These are phyloP conservation scores for Actinernus sp. DNA, from an alignment of 92 coral and sea anemone species.

Conservation along the genomic window DNA sequence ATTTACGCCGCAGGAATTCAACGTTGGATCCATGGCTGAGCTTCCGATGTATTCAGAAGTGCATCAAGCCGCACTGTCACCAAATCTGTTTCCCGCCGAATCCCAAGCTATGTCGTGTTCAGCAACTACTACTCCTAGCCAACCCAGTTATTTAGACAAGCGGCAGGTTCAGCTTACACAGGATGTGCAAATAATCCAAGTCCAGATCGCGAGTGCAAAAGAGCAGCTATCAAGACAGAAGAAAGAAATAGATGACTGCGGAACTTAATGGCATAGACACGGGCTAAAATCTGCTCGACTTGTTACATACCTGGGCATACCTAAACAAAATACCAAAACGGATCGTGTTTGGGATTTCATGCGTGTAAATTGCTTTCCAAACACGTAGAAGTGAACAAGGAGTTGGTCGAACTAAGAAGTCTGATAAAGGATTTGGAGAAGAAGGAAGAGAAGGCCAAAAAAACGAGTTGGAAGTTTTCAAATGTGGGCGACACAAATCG, in stretches of 20 bases:
- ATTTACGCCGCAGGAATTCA: too few relatives aligned
- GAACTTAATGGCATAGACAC: too few relatives aligned
- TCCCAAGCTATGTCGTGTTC: too few relatives aligned
- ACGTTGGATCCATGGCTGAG: too few relatives aligned
- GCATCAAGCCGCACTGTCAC: too few relatives aligned
- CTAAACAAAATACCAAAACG: constrained; percentile 13
- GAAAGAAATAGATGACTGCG: constrained; percentile 10
- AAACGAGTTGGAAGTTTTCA: constrained; percentile 15
- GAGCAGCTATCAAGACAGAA: constrained; percentile 6
- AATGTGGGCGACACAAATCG: constrained; percentile 23
- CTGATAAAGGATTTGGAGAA: constrained; percentile 29
- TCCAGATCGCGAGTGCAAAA: constrained; percentile 21
- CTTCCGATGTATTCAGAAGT: too few relatives aligned
- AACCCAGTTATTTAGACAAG: constrained; percentile 2
- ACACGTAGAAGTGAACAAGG: constrained; percentile 14
- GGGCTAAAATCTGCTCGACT: constrained; percentile 13
- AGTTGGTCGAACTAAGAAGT: constrained; percentile 9
- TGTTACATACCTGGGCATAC: constrained; percentile 44
- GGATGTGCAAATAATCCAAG: constrained; percentile 25
- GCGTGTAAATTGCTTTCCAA: constrained; percentile 11
- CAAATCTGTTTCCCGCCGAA: too few relatives aligned
- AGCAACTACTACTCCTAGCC: too few relatives aligned
- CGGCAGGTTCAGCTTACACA: constrained; percentile 10
- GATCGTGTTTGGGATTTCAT: constrained; percentile 10
- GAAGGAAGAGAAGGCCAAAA: constrained; percentile 19